Percentiles rank a stretch among this genome's conserved stretches.
These are phyloP conservation scores for Protophormia terraenovae DNA, from an alignment of 2,888 invertebrate genomes.

Conservation along the genomic window DNA sequence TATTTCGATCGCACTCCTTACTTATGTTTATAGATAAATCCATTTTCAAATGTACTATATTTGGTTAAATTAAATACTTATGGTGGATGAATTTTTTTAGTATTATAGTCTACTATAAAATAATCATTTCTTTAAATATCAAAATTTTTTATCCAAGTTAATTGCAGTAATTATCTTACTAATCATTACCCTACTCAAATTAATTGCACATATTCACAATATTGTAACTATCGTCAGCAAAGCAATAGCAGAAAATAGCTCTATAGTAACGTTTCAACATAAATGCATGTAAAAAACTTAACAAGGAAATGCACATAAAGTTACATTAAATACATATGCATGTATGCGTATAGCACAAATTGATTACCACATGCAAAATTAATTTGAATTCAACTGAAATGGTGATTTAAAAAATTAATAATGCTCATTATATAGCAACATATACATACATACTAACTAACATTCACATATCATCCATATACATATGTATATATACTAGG, in stretches of 20 bases:
- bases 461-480: background rate
- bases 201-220: background rate
- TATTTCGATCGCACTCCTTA: too few relatives aligned
- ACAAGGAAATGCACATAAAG: background rate
- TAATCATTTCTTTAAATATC: too few relatives aligned
- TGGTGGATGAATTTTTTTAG: too few relatives aligned
- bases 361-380: conserved; percentile 70
- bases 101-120: too few relatives aligned
- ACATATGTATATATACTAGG: background rate
- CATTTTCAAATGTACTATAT: too few relatives aligned
- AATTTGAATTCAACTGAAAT: conserved; percentile 69
- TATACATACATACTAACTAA: background rate
- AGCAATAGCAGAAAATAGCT: background rate
- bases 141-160: too few relatives aligned
- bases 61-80: too few relatives aligned
- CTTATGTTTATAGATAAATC: too few relatives aligned
- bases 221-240: background rate
- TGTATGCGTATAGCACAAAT: conserved; percentile 52
- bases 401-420: conserved; percentile 70
- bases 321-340: background rate
- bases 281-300: background rate
- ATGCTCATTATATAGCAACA: conserved; percentile 61
- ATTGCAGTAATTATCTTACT: too few relatives aligned
- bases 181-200: background rate
- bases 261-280: background rate